Evolutionary conservation across 1,140 invertebrate species (phyloP), one percentile per base, ranked within the genome.

Genomic region (Zaprionus kolodkinae): DNA sequence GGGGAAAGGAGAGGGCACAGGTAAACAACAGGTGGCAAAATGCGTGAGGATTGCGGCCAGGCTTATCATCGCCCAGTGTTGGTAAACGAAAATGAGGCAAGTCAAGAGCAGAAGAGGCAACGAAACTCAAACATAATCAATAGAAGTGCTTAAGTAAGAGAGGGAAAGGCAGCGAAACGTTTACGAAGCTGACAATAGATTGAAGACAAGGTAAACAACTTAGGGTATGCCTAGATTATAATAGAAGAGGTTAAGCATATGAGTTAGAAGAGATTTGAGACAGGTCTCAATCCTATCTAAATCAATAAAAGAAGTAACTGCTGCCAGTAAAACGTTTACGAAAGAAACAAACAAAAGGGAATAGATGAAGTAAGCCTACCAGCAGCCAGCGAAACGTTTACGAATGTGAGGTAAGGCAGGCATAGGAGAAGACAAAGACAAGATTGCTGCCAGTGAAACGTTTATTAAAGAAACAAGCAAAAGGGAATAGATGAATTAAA

Each of bases 21-120:
- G 38, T 15, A 40, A 55, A 40, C 72, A 75, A 75, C 77, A 72
- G 63, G 67, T 72, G 57, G 38, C 45, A 50, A 50, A 50, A 25
- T 50, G 17, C 45, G 17, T 50, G 45, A 21, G 45, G 10, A 25
- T 50, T 50, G 45, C 17, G 45, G 45, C 17, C 21, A 21, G 17
- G 45, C 45, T 50, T 50, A 25, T 25, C 45, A 45, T 21, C 45
- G 45, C 45, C n/a, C n/a, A 15, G 7, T 9, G 38, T 40, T 15
- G 7, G 9, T n/a, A 48, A 3, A 1, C 21, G 45, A 17, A 21
- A 48, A 48, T 50, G 21, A 25, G 17, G 17, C 0, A 12, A 50
- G 11, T 9, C 1, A n/a, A n/a, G 7, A 45, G 40, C 7, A 17
- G 6, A 45, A 45, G 15, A 45, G 15, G 9, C 2, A 45, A 6